Base-by-base conservation (phyloP, 2,888 invertebrate species). In the Pelosia muscerda region DNA sequence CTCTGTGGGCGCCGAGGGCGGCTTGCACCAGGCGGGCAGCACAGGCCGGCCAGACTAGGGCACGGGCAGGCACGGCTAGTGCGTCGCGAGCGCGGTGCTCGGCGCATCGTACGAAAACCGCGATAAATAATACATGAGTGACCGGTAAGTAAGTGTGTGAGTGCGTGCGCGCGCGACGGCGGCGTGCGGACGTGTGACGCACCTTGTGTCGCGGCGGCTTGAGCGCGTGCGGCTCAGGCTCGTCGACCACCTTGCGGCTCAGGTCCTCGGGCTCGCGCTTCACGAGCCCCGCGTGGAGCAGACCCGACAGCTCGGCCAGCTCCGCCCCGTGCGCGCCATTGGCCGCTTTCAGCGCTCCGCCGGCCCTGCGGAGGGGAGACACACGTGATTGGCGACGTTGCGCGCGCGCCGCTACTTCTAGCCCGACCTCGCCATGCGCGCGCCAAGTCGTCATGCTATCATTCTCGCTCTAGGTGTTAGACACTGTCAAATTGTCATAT, bases 211-310 rank as follows among this genome's bases (percentile, higher is more conserved):
- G 93, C 92, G 91, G 91, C 95, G 95, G 92, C 96, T 95, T 90
- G 95, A 95, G 89, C 96, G 96, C 92, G 95, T 95, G 94, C 93
- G 93, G 89, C 90, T 92, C 91, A 86, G 96, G 96, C 91, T 95
- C 95, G 90, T 95, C 95, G 90, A 95, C 95, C 91, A 96, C 93
- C 95, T 96, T 96, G 90, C 96, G 96, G 95, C 97, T 97, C 82
- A 97, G 95, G 91, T 97, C 97, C 95, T 97, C 97, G 85, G 97
- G 97, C 93, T 97, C 97, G 90, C 97, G 96, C 95, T 97, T 97
- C 90, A 97, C 97, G 89, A 96, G 96, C 88, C 96, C 96, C 89
- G 96, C 95, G 92, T 96, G 96, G 80, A 96, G 95, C 92, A 96
- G 95, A 81, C 95, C 95, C 89, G 94, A 95, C 88, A 94, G 95